Conservation (phyloP, 2,797 vertebrate genomes). For the Mareca strepera region DNA sequence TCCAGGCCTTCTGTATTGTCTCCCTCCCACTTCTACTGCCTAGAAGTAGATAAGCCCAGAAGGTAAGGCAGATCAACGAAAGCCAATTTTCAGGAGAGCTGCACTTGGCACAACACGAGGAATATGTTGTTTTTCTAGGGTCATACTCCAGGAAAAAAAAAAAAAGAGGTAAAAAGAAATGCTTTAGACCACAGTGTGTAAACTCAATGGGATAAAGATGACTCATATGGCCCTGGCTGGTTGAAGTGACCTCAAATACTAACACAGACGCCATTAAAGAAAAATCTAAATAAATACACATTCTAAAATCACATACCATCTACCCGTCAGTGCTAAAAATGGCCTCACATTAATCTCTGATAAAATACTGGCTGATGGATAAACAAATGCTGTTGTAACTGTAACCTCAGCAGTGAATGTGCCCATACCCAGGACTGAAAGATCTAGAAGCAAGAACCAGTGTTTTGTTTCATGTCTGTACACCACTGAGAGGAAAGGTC, state of each 20-base stretch:
- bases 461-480: background rate
- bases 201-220: constrained; percentile 2
- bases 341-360: background rate
- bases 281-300: constrained; percentile 28
- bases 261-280: constrained; percentile 33
- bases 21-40: background rate
- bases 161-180: background rate
- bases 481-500: background rate
- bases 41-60: background rate
- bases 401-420: background rate
- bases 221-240: background rate
- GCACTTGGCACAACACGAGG: background rate
- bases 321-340: constrained; percentile 32
- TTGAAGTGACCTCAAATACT: constrained; percentile 30
- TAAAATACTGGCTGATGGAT: constrained; percentile 25
- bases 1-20: background rate
- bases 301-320: constrained; percentile 32
- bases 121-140: background rate
- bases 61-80: constrained; percentile 16
- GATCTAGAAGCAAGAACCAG: background rate
- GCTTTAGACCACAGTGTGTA: background rate
- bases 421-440: background rate
- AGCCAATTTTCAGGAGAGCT: background rate
- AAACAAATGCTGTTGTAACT: background rate
- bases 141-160: background rate